Percentiles rank a stretch among this genome's conserved stretches.
These are phyloP conservation scores for Catagonus wagneri DNA, from an alignment of 2,113 vertebrate genomes.

Conservation along the genomic window DNA sequence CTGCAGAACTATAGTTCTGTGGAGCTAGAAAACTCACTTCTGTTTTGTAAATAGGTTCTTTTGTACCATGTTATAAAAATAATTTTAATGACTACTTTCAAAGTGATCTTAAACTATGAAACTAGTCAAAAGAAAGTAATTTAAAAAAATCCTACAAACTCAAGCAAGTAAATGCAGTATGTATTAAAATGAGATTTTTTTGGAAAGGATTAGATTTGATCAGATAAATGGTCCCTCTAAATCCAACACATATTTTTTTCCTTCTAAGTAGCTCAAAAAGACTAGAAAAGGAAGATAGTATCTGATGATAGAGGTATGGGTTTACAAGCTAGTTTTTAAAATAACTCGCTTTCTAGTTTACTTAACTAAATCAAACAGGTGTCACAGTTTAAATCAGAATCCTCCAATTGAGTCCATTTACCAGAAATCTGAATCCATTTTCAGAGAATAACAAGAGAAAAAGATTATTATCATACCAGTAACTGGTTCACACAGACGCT, in stretches of 20 bases:
- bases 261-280: background rate
- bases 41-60: too few species aligned
- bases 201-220: background rate
- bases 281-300: rapidly evolving
- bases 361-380: conserved; percentile 41
- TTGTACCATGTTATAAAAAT: too few species aligned
- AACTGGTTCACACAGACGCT: conserved; percentile 79
- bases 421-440: conserved; percentile 51
- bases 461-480: conserved; percentile 75
- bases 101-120: background rate
- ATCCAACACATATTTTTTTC: background rate
- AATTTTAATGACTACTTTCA: background rate
- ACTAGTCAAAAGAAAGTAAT: background rate
- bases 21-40: background rate
- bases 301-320: background rate
- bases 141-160: background rate
- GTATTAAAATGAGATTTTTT: background rate
- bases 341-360: conserved; percentile 14
- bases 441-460: conserved; percentile 51
- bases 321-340: background rate
- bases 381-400: conserved; percentile 38
- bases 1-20: background rate
- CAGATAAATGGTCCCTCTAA: background rate
- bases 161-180: background rate
- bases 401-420: background rate